phyloP scores from a whole-genome alignment of 2,113 vertebrate genomes.

The Lagenorhynchus albirostris region DNA sequence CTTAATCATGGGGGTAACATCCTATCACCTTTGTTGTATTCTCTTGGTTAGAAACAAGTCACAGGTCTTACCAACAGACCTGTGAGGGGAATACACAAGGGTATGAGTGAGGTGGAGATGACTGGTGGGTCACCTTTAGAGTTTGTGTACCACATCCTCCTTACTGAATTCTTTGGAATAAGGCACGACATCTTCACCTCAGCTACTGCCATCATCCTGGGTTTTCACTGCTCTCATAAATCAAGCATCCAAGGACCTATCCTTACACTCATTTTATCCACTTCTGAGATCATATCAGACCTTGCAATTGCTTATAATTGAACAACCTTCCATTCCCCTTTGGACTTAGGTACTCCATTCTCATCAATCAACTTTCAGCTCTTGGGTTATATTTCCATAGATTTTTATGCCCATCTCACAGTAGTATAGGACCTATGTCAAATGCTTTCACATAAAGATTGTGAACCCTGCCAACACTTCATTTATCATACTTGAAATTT shows the following conservation, averaged over 20 bases:
- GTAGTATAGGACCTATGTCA: neutral
- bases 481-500: neutral
- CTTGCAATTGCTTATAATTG: neutral
- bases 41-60: neutral
- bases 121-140: neutral
- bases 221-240: neutral
- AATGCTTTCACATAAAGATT: neutral
- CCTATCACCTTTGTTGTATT: neutral
- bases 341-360: neutral
- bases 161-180: neutral
- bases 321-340: neutral
- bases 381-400: neutral
- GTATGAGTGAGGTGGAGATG: neutral
- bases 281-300: neutral
- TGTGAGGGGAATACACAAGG: fast-evolving
- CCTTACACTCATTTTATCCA: neutral
- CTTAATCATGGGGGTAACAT: neutral
- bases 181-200: neutral
- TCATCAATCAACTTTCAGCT: neutral
- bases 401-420: neutral
- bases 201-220: neutral
- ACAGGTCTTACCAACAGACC: neutral
- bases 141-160: fast-evolving
- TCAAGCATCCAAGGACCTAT: neutral
- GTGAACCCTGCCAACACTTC: neutral